phyloP scores from a whole-genome alignment of 2,888 invertebrate genomes.

The Hypomecis atomaria region DNA sequence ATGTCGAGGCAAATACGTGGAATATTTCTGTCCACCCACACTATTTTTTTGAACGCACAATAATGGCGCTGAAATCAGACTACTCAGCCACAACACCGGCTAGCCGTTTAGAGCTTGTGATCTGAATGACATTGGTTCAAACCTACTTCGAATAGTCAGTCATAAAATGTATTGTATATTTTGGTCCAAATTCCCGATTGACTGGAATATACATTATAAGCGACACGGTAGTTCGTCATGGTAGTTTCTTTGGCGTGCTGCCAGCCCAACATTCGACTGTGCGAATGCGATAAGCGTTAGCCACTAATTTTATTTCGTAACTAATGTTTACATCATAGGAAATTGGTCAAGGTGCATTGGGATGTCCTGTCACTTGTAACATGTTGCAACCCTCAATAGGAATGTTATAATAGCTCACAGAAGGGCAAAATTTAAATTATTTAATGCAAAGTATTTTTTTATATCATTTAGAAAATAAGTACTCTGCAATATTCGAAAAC shows the following conservation, averaged over 20 bases:
- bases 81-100: no score
- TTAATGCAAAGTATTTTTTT: no score
- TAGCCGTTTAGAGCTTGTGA: no score
- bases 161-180: conserved; percentile 18
- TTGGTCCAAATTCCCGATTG: conserved; percentile 39
- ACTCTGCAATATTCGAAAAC: no score
- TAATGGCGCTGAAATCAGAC: conserved; percentile 8
- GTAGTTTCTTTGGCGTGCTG: conserved; percentile 65
- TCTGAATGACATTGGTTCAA: no score
- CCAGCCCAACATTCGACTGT: conserved; percentile 61
- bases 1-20: conserved; percentile 6
- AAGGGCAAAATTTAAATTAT: no score
- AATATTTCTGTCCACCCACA: conserved; percentile 19
- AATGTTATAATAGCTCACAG: no score
- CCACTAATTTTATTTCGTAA: conserved; percentile 75
- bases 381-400: not conserved
- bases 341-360: conserved; percentile 68
- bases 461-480: no score
- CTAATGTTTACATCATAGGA: conserved; percentile 72
- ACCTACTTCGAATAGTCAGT: no score
- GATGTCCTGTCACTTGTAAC: conserved; percentile 11
- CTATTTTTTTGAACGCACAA: conserved; percentile 8
- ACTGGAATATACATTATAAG: conserved; percentile 54
- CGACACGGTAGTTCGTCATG: conserved; percentile 68
- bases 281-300: conserved; percentile 47